These are phyloP conservation scores for Ennomos erosarius DNA, from an alignment of 2,888 invertebrate genomes.

Conservation along the genomic window DNA sequence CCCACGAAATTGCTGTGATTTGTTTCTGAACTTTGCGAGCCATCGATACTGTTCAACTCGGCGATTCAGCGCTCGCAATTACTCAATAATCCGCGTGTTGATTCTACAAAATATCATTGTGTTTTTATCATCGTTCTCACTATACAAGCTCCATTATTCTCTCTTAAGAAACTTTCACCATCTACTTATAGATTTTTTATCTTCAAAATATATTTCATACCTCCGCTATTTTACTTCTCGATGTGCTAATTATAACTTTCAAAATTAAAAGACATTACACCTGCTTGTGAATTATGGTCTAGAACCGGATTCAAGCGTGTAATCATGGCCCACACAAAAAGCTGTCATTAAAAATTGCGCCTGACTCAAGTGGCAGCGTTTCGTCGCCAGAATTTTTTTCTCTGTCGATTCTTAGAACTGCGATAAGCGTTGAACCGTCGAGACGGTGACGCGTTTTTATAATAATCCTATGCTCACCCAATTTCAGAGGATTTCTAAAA, in stretches of 20 bases:
- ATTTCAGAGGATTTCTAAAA: conserved; percentile 48
- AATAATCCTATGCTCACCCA: conserved; percentile 55
- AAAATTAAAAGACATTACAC: conserved; percentile 26
- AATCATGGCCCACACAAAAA: conserved; percentile 39
- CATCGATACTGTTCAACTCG: conserved; percentile 59
- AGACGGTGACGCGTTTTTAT: conserved; percentile 58
- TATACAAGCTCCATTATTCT: conserved; percentile 39
- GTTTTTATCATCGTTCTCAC: neutral
- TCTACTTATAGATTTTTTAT: conserved; percentile 22
- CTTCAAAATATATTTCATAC: conserved; percentile 18
- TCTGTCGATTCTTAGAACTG: conserved; percentile 59
- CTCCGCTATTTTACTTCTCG: conserved; percentile 22
- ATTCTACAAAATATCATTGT: conserved; percentile 63
- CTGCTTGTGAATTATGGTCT: conserved; percentile 27
- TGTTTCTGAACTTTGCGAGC: conserved; percentile 66
- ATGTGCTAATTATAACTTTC: conserved; percentile 20
- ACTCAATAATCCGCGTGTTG: conserved; percentile 71
- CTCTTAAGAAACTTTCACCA: conserved; percentile 51
- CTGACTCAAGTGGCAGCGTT: conserved; percentile 46
- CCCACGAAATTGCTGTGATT: conserved; percentile 77
- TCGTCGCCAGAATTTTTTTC: conserved; percentile 57
- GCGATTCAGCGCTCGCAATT: conserved; percentile 67
- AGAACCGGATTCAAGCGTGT: conserved; percentile 32
- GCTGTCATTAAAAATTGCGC: conserved; percentile 51
- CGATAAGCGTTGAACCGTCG: conserved; percentile 57